Percentiles rank a stretch among this genome's conserved stretches.
These are phyloP conservation scores for Sinocyclocheilus anshuiensis DNA, from an alignment of 2,113 vertebrate species.

Conservation along the genomic window DNA sequence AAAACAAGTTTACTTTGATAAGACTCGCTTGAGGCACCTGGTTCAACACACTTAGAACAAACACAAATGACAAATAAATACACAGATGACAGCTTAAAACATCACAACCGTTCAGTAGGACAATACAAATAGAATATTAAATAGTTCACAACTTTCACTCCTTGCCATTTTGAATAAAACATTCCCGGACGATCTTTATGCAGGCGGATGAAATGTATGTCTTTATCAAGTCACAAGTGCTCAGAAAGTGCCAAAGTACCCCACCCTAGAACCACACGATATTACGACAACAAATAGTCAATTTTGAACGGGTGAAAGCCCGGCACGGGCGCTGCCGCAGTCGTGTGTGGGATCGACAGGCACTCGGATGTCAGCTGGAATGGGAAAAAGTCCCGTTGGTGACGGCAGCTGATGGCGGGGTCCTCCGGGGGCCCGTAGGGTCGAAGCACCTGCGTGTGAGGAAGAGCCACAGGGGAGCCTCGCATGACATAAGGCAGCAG, in stretches of 20 bases:
- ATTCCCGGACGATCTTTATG: background rate
- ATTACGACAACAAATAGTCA: constrained; percentile 59
- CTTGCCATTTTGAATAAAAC: background rate
- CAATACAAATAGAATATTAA: background rate
- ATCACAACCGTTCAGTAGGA: constrained; percentile 24
- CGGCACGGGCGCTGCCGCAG: background rate
- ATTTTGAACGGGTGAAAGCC: constrained; percentile 57
- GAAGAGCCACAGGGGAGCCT: constrained; percentile 59
- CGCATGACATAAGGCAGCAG: constrained; percentile 51
- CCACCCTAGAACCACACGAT: background rate
- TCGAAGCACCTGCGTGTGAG: constrained; percentile 43
- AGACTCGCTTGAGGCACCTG: constrained; percentile 52
- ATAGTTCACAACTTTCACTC: constrained; percentile 18
- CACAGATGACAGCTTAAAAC: background rate
- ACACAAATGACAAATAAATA: constrained; percentile 42
- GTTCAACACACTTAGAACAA: constrained; percentile 1
- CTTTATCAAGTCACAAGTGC: constrained; percentile 30
- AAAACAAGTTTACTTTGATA: background rate
- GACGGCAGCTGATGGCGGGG: constrained; percentile 34
- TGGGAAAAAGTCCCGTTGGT: constrained; percentile 35
- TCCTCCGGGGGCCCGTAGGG: constrained; percentile 49
- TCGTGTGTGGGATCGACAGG: constrained; percentile 25
- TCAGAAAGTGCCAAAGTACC: constrained; percentile 48
- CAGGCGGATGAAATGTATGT: constrained; percentile 50
- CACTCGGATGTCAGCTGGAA: constrained; percentile 37